phyloP scores from a whole-genome alignment of 2,797 vertebrate genomes.

The Alca torda region DNA sequence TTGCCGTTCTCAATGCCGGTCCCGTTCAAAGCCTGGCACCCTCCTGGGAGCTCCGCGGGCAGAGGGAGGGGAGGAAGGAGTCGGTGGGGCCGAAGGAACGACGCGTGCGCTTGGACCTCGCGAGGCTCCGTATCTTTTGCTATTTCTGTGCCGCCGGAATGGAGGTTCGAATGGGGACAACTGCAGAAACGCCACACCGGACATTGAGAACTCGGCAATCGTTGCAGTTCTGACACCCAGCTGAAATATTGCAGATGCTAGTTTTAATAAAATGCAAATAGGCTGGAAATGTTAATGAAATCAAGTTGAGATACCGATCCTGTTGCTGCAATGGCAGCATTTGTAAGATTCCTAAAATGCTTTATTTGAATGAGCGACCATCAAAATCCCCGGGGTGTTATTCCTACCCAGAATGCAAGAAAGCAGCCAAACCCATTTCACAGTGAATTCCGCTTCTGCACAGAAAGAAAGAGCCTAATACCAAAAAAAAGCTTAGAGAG shows the following conservation, averaged over 20 bases:
- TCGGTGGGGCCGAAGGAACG: neutral
- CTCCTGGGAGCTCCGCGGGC: neutral
- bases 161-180: neutral
- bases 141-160: neutral
- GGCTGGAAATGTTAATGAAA: neutral
- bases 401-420: neutral
- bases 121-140: neutral
- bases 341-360: neutral
- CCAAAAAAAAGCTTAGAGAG: neutral
- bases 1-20: neutral
- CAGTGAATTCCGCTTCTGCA: neutral
- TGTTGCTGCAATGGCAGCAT: neutral
- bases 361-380: neutral
- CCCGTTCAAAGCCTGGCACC: neutral
- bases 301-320: neutral
- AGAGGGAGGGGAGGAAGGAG: neutral
- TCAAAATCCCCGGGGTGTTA: neutral
- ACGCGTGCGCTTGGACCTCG: rapidly evolving
- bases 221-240: neutral
- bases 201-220: neutral
- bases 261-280: neutral
- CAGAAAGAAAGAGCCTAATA: neutral
- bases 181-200: neutral
- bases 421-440: neutral
- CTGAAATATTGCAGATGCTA: neutral